Conservation (phyloP, 2,888 invertebrate species). For the Monochamus alternatus region DNA sequence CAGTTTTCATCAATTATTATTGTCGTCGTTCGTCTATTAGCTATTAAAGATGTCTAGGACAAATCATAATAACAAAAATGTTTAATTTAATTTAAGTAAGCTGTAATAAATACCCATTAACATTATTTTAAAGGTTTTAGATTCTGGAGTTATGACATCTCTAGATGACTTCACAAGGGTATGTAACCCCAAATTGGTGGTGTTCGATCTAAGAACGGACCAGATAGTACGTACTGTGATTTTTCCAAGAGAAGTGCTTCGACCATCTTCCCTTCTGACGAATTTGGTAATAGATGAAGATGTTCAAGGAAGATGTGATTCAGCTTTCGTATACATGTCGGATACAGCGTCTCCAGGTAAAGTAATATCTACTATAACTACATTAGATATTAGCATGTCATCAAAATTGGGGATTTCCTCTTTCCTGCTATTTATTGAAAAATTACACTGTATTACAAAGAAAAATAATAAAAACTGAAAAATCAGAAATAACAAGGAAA, state of each 20-base stretch:
- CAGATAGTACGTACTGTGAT: constrained; percentile 80
- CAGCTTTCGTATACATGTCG: constrained; percentile 85
- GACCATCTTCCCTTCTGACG: constrained; percentile 84
- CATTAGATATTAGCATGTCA: too few relatives aligned
- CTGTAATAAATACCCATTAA: background rate
- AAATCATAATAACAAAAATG: too few relatives aligned
- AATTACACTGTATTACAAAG: too few relatives aligned
- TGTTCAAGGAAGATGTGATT: constrained; percentile 79
- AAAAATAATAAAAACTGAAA: too few relatives aligned
- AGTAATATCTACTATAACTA: background rate
- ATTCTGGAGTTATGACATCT: constrained; percentile 83
- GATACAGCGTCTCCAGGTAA: constrained; percentile 88
- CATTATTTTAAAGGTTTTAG: constrained; percentile 79
- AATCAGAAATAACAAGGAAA: too few relatives aligned
- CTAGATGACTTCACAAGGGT: constrained; percentile 78
- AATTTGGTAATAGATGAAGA: constrained; percentile 86
- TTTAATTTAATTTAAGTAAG: too few relatives aligned
- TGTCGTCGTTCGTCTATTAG: too few relatives aligned
- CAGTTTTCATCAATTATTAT: too few relatives aligned
- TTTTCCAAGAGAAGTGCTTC: constrained; percentile 82
- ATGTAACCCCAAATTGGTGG: constrained; percentile 87
- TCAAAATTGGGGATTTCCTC: too few relatives aligned
- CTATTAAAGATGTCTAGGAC: too few relatives aligned
- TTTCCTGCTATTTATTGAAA: too few relatives aligned
- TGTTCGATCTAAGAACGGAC: constrained; percentile 85